Evolutionary conservation across 2,797 vertebrate species (phyloP).

Genomic region (Aselliscus stoliczkanus): DNA sequence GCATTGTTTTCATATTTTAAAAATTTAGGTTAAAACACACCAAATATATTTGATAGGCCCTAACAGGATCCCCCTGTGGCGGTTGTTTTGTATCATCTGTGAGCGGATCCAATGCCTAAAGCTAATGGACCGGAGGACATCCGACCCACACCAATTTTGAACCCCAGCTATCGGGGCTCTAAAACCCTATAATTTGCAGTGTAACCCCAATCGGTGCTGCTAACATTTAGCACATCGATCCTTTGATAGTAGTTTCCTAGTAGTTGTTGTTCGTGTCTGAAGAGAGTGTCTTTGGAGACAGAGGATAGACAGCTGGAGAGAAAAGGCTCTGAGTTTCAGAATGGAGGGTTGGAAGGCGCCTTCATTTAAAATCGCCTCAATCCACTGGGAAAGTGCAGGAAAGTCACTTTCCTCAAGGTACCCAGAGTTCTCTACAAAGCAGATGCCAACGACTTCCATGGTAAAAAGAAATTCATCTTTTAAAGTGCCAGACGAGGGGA

Average conservation of each 20-base stretch:
- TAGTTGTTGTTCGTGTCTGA: background rate
- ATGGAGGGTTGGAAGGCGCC: too few relatives aligned
- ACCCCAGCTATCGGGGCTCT: background rate
- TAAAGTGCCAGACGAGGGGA: background rate
- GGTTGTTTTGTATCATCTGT: background rate
- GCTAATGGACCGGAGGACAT: too few relatives aligned
- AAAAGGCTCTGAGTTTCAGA: background rate
- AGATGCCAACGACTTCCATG: background rate
- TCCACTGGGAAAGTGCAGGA: background rate
- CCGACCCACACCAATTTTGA: background rate
- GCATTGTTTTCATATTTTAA: background rate
- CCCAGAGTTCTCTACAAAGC: background rate
- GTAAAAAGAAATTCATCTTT: background rate
- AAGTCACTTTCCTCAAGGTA: background rate
- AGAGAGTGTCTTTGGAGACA: background rate
- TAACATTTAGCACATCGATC: background rate
- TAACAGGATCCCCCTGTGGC: accelerated
- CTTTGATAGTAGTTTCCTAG: background rate
- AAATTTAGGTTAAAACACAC: background rate
- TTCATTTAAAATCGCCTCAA: background rate
- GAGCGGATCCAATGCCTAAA: background rate
- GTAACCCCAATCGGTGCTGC: background rate
- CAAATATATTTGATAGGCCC: background rate
- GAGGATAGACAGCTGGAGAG: too few relatives aligned
- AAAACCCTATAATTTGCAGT: background rate